phyloP scores from a whole-genome alignment of 1,140 invertebrate genomes.

The Drosophila miranda region DNA sequence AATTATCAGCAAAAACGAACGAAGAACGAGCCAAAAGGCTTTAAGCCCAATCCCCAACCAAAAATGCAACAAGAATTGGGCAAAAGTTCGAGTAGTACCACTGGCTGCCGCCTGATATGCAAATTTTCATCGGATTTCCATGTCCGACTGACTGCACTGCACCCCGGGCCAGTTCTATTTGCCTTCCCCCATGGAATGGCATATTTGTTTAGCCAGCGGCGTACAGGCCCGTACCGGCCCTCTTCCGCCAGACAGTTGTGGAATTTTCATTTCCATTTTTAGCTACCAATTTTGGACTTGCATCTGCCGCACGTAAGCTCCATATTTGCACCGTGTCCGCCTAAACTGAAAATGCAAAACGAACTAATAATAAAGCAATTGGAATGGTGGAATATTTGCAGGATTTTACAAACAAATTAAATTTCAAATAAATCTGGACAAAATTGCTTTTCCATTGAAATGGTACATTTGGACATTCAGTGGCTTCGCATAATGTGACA shows the following conservation, averaged over 20 bases:
- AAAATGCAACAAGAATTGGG: conserved; percentile 53
- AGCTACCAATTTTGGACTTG: not conserved
- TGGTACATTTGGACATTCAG: no score
- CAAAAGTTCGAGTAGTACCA: conserved; percentile 10
- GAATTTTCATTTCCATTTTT: conserved; percentile 59
- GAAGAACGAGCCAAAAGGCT: not conserved
- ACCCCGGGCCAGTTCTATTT: conserved; percentile 48
- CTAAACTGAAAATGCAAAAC: conserved; percentile 22
- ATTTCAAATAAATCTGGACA: conserved; percentile 35
- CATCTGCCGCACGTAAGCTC: conserved; percentile 40
- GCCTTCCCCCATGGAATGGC: conserved; percentile 29
- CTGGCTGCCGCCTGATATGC: conserved; percentile 51
- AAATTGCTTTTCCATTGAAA: conserved; percentile 4
- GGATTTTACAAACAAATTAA: conserved; percentile 8
- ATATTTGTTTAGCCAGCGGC: conserved; percentile 63
- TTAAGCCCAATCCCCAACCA: conserved; percentile 5
- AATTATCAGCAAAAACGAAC: conserved; percentile 64
- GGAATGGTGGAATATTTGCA: conserved; percentile 17
- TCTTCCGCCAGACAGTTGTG: conserved; percentile 44
- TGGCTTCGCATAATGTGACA: conserved; percentile 6
- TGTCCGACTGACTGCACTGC: conserved; percentile 18
- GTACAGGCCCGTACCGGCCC: conserved; percentile 9
- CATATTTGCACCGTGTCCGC: conserved; percentile 45
- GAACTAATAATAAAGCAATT: conserved; percentile 64
- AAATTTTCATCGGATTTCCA: conserved; percentile 56